These are phyloP conservation scores for Dendroctonus ponderosae DNA, from an alignment of 1,140 invertebrate genomes.

Conservation along the genomic window DNA sequence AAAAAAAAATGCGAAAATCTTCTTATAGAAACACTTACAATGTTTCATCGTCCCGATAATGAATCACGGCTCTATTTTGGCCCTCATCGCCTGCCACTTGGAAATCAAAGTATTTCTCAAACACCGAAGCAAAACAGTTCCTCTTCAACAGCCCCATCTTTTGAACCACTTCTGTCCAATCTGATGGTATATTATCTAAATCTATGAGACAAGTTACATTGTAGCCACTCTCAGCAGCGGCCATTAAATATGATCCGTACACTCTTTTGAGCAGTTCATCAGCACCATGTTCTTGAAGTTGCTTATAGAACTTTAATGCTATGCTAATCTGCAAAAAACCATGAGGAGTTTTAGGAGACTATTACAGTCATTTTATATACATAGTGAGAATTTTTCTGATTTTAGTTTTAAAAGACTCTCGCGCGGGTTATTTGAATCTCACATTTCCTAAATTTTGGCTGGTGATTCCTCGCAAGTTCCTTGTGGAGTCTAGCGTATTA, in stretches of 20 bases:
- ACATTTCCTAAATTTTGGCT: too few species aligned
- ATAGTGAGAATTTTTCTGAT: too few species aligned
- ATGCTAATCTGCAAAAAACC: constrained; percentile 83
- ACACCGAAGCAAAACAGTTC: constrained; percentile 99
- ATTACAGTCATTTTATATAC: too few species aligned
- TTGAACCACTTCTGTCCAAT: constrained; percentile 86
- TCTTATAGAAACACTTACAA: constrained; percentile 68
- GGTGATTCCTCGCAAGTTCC: too few species aligned
- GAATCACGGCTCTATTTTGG: constrained; percentile 93
- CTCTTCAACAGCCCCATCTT: constrained; percentile 94
- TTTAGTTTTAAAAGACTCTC: too few species aligned
- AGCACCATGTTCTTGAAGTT: constrained; percentile 96
- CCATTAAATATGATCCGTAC: constrained; percentile 77
- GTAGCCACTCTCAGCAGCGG: constrained; percentile 85
- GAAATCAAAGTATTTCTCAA: constrained; percentile 99
- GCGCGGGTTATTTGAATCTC: too few species aligned
- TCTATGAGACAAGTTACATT: constrained; percentile 94
- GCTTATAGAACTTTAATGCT: constrained; percentile 97
- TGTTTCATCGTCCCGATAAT: constrained; percentile 98
- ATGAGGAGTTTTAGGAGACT: too few species aligned
- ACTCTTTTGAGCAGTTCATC: constrained; percentile 92
- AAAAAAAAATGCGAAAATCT: constrained; percentile 6
- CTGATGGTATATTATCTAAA: constrained; percentile 85
- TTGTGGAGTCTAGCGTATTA: too few species aligned
- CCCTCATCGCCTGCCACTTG: constrained; percentile 90